These are phyloP conservation scores for Takifugu rubripes DNA, from an alignment of 2,797 vertebrate species.

Conservation along the genomic window DNA sequence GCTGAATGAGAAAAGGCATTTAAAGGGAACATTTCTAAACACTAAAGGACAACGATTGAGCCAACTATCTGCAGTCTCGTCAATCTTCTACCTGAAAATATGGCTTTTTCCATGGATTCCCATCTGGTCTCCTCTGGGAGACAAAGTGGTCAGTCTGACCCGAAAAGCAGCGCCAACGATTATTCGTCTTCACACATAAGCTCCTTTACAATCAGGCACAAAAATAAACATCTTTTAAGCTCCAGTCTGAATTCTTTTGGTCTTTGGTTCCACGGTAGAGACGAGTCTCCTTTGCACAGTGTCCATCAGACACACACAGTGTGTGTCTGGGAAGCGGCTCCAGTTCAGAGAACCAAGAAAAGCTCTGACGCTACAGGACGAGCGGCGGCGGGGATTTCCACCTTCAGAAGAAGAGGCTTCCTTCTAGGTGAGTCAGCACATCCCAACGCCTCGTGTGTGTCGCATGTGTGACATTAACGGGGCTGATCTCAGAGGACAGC, in stretches of 20 bases:
- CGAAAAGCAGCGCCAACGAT: constrained; percentile 46
- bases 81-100: constrained; percentile 51
- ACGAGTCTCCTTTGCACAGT: constrained; percentile 10
- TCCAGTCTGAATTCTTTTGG: constrained; percentile 48
- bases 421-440: background rate
- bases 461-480: background rate
- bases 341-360: constrained; percentile 3
- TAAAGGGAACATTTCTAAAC: constrained; percentile 22
- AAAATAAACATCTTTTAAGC: constrained; percentile 42
- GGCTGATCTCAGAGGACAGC: too few species aligned
- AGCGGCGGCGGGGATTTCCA: background rate
- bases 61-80: constrained; percentile 42
- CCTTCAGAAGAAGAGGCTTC: background rate
- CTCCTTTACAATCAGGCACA: constrained; percentile 66
- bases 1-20: constrained; percentile 53
- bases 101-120: constrained; percentile 68
- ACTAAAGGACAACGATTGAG: constrained; percentile 24
- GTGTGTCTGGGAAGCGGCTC: constrained; percentile 2
- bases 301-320: background rate
- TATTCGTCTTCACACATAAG: constrained; percentile 33
- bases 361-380: constrained; percentile 10
- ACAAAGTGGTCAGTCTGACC: constrained; percentile 27
- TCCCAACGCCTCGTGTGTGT: background rate
- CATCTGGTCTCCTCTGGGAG: constrained; percentile 27
- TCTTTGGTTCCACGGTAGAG: constrained; percentile 62